Base-by-base conservation (phyloP, 2,888 invertebrate species). In the Torymus tubicola region DNA sequence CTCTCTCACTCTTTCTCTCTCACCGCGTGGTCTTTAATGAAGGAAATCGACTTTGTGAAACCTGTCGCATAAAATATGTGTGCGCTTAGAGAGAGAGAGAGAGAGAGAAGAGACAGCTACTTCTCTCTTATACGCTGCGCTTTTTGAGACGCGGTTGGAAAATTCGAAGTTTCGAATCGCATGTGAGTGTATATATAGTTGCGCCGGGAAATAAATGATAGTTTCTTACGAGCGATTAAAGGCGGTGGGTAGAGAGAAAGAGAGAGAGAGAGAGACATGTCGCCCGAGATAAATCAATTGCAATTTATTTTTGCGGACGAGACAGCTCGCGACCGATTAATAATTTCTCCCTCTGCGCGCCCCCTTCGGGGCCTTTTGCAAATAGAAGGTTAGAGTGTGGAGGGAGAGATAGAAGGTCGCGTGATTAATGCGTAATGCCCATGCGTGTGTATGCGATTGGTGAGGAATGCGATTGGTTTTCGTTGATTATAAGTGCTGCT, bases 41-140 rank as follows among this genome's bases (percentile, higher is more conserved):
- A 81, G 83, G 76, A 80, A 76, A 79, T 83, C 63, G 74, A 70
- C 75, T 70, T 61, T 63, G 75, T 69, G 75, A 74, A 65, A 82
- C 65, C 52, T 68, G 67, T 71, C 74, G 77, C 78, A 75, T 75
- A 72, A 72, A 72, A 60, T 71, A 58, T 77, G 42, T 42, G 42
- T 8, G 42, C 42, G 42, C 42, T 42, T 42, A 42, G 42, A 42
- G 42, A 42, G 42, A 31, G 3, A 42, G 42, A 42, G 42, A 42
- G 42, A 8, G 42, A 8, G 42, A 42, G 42, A 8, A 8, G 8
- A 42, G 42, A 42, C 42, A 42, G 42, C 42, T 42, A 42, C 42
- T 42, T 42, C 42, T 42, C 42, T 42, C 42, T 4, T 8, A 42
- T 8, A 52, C n/a, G 69, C 16, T 21, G 69, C n/a, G 57, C 69